Evolutionary conservation across 2,797 vertebrate genomes (phyloP).

Genomic region (Danio choprae): DNA sequence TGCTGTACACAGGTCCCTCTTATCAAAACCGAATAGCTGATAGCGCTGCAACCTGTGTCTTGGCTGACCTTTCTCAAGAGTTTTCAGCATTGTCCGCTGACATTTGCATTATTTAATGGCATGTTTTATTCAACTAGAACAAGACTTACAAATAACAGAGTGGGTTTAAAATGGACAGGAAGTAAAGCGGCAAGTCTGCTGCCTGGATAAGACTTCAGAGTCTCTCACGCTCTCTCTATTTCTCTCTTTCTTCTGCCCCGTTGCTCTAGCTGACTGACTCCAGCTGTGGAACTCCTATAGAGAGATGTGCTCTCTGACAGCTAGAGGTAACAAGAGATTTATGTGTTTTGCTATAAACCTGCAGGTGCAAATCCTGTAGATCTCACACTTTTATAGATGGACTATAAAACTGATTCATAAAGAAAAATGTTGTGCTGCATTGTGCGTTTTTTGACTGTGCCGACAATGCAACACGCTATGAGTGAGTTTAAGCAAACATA

Average conservation of each 20-base stretch:
- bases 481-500: constrained; percentile 39
- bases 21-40: constrained; percentile 42
- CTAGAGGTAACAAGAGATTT: constrained; percentile 58
- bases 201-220: constrained; percentile 27
- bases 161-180: constrained; percentile 36
- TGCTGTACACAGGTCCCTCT: constrained; percentile 42
- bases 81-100: constrained; percentile 54
- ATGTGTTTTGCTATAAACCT: constrained; percentile 55
- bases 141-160: constrained; percentile 56
- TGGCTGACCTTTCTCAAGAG: constrained; percentile 41
- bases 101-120: constrained; percentile 64
- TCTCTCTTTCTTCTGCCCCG: not conserved
- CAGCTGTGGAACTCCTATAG: constrained; percentile 56
- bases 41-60: constrained; percentile 6
- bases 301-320: constrained; percentile 46
- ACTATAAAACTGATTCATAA: constrained; percentile 53
- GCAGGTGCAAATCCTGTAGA: constrained; percentile 58
- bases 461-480: constrained; percentile 28
- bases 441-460: constrained; percentile 38
- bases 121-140: constrained; percentile 59
- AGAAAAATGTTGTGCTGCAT: constrained; percentile 54
- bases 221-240: not conserved
- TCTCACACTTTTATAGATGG: constrained; percentile 53
- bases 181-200: constrained; percentile 20
- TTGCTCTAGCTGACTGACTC: constrained; percentile 54